These are phyloP conservation scores for Agapornis canus DNA, from an alignment of 2,797 vertebrate genomes.

Conservation along the genomic window DNA sequence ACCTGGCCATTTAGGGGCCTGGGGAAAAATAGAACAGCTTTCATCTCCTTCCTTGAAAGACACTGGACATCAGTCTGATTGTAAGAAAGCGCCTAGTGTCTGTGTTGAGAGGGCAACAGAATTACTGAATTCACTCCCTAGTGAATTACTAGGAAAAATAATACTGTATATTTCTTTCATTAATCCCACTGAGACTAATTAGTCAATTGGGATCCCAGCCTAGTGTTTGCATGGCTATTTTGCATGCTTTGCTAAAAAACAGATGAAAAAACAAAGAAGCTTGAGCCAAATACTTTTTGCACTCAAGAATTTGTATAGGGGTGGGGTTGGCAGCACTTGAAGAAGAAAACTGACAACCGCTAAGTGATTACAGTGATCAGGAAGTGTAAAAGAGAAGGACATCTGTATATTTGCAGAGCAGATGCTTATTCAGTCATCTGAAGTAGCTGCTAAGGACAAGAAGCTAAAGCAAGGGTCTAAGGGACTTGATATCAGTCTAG, in stretches of 20 bases:
- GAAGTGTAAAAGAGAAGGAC: background rate
- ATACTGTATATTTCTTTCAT: conserved; percentile 4
- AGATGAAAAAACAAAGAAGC: background rate
- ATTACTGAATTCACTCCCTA: conserved; percentile 12
- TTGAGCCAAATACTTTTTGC: background rate
- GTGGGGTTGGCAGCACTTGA: background rate
- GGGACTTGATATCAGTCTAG: background rate
- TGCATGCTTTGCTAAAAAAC: background rate
- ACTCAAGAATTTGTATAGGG: background rate
- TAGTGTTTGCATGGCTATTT: background rate
- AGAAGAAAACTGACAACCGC: background rate
- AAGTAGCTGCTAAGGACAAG: background rate
- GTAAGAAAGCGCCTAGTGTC: background rate
- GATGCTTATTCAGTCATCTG: background rate
- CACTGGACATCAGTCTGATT: background rate
- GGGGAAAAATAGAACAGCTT: background rate
- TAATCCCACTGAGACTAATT: background rate
- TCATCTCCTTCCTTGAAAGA: background rate
- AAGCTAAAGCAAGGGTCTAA: background rate
- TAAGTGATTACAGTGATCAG: background rate
- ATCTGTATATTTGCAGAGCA: background rate
- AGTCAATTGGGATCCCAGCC: background rate
- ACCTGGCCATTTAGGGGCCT: background rate
- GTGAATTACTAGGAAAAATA: background rate
- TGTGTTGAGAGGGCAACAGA: background rate